Percentiles rank a stretch among this genome's conserved stretches.
phyloP scores from a whole-genome alignment of 2,113 vertebrate genomes.

The Podarcis raffonei region DNA sequence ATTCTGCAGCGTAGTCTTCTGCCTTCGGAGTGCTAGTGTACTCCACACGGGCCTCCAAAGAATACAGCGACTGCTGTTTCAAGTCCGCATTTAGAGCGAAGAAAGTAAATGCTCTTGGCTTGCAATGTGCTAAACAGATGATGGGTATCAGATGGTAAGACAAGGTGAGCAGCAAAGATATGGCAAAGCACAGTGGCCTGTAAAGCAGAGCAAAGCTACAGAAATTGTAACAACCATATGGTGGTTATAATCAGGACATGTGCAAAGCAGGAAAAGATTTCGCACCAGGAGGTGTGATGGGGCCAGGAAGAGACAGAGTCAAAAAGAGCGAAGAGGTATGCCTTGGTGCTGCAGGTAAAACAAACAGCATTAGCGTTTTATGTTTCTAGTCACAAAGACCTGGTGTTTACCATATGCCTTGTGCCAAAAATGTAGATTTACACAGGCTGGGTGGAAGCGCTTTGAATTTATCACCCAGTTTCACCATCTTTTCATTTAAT shows the following conservation, averaged over 20 bases:
- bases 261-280: slow-evolving; percentile 60
- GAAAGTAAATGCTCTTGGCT: slow-evolving; percentile 38
- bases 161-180: slow-evolving; percentile 46
- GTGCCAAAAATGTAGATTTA: slow-evolving; percentile 73
- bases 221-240: slow-evolving; percentile 49
- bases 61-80: neutral
- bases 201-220: slow-evolving; percentile 57
- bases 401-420: slow-evolving; percentile 70
- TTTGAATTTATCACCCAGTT: slow-evolving; percentile 64
- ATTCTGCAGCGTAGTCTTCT: neutral
- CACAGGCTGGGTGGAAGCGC: slow-evolving; percentile 58
- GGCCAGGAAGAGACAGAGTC: slow-evolving; percentile 47
- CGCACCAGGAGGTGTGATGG: slow-evolving; percentile 40
- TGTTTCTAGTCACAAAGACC: slow-evolving; percentile 66
- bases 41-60: neutral
- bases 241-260: slow-evolving; percentile 55
- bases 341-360: slow-evolving; percentile 55
- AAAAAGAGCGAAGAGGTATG: neutral
- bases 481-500: slow-evolving; percentile 63
- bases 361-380: slow-evolving; percentile 56
- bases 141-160: slow-evolving; percentile 52
- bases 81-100: neutral
- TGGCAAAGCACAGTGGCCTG: slow-evolving; percentile 58
- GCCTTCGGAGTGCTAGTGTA: neutral
- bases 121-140: slow-evolving; percentile 44